Percentiles rank a stretch among this genome's conserved stretches.
Evolutionary conservation across 2,888 invertebrate genomes (phyloP).

Genomic region (Lasioglossum pauxillum): DNA sequence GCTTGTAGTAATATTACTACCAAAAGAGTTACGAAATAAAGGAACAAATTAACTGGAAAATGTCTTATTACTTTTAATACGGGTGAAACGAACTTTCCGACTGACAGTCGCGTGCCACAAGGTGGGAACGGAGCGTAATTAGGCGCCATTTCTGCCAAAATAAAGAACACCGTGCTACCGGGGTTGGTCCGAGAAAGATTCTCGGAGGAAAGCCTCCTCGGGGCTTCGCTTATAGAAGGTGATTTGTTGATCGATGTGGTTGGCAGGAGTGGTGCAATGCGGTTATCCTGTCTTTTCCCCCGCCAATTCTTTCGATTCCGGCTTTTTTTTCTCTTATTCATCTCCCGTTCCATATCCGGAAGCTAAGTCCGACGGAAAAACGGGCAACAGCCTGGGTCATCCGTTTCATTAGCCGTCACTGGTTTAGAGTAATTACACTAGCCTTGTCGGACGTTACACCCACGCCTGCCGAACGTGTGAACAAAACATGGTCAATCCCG

Average conservation of each 20-base stretch:
- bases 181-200: not conserved
- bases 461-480: constrained; percentile 30
- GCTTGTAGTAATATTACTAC: not conserved
- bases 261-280: constrained; percentile 69
- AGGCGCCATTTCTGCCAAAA: constrained; percentile 35
- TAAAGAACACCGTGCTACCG: constrained; percentile 14
- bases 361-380: constrained; percentile 30
- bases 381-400: constrained; percentile 29
- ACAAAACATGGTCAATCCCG: constrained; percentile 51
- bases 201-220: constrained; percentile 14
- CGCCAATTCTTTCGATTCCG: constrained; percentile 34
- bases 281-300: constrained; percentile 60
- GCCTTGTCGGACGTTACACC: not conserved
- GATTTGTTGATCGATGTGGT: constrained; percentile 77
- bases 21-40: not conserved
- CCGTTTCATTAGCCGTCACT: constrained; percentile 57
- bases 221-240: constrained; percentile 47
- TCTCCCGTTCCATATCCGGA: constrained; percentile 25
- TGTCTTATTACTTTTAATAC: not conserved
- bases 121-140: constrained; percentile 43
- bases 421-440: constrained; percentile 66
- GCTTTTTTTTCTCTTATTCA: constrained; percentile 28
- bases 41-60: not conserved
- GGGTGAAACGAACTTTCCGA: not conserved
- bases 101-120: not conserved